Conservation (phyloP, 1,140 invertebrate genomes). For the Amphibalanus amphitrite region DNA sequence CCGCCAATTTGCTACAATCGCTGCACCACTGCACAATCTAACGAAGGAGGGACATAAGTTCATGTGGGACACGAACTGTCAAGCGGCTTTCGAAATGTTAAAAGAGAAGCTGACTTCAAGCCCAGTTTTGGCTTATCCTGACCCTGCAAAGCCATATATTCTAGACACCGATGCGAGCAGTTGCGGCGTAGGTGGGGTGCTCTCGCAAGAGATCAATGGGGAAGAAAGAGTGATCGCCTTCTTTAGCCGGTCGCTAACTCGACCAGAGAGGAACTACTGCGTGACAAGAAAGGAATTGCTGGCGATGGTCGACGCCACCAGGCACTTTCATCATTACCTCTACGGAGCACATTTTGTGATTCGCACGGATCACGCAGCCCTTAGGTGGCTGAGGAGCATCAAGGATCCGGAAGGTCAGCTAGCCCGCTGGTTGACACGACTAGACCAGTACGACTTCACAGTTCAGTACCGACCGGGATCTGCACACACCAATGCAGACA, state of each 20-base stretch:
- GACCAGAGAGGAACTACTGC: background rate
- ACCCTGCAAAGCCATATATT: background rate
- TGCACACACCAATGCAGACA: background rate
- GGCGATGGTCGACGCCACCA: background rate
- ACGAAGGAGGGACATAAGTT: background rate
- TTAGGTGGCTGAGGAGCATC: background rate
- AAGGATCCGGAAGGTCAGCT: background rate
- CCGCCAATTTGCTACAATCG: background rate
- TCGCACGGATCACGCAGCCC: background rate
- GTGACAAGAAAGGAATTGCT: background rate
- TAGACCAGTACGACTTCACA: background rate
- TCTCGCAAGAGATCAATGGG: background rate
- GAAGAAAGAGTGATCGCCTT: background rate
- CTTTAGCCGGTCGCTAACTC: background rate
- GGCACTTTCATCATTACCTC: background rate
- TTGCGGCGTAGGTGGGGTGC: background rate
- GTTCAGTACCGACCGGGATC: background rate
- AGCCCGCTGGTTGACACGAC: background rate
- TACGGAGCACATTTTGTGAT: background rate
- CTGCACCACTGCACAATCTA: background rate
- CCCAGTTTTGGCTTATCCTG: background rate
- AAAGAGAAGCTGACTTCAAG: background rate
- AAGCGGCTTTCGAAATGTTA: background rate
- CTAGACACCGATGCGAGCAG: background rate
- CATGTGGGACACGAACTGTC: background rate